These are phyloP conservation scores for Oxycera nigricornis DNA, from an alignment of 2,888 invertebrate genomes.

Conservation along the genomic window DNA sequence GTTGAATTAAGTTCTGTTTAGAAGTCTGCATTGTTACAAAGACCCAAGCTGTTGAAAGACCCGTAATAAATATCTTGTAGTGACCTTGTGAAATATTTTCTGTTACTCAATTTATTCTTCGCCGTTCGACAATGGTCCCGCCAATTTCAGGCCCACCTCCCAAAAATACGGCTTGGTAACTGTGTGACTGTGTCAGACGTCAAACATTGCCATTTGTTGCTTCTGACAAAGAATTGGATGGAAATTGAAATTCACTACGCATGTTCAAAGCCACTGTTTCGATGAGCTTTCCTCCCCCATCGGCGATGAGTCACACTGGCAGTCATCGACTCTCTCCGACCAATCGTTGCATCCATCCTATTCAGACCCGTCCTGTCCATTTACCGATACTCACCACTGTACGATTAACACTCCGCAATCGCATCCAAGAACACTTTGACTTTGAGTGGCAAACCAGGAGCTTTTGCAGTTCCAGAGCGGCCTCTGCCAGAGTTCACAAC, in stretches of 20 bases:
- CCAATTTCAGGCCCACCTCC: too few species aligned
- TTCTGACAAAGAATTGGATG: constrained; percentile 20
- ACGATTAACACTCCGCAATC: constrained; percentile 1
- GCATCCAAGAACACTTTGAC: constrained; percentile 1
- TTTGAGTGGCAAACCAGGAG: not conserved
- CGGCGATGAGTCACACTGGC: constrained; percentile 16
- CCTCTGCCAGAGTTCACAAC: not conserved
- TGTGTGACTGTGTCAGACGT: constrained; percentile 34
- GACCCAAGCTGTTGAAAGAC: too few species aligned
- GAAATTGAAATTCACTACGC: constrained; percentile 1
- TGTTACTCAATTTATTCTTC: too few species aligned
- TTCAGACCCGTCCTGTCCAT: not conserved
- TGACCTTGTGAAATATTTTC: too few species aligned
- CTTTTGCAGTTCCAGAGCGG: not conserved
- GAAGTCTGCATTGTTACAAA: too few species aligned
- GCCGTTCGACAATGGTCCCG: too few species aligned
- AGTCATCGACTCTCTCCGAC: not conserved
- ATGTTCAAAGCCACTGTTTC: constrained; percentile 5
- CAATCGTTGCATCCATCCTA: constrained; percentile 1
- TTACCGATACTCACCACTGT: constrained; percentile 11
- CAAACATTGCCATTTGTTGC: constrained; percentile 35
- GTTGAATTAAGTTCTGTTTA: too few species aligned
- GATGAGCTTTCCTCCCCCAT: constrained; percentile 15
- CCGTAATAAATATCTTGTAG: too few species aligned
- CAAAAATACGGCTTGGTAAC: constrained; percentile 11